A percentile compares a stretch with the other conserved stretches of the same genome.
phyloP scores from a whole-genome alignment of 2,113 vertebrate genomes.

The Xiphophorus hellerii region DNA sequence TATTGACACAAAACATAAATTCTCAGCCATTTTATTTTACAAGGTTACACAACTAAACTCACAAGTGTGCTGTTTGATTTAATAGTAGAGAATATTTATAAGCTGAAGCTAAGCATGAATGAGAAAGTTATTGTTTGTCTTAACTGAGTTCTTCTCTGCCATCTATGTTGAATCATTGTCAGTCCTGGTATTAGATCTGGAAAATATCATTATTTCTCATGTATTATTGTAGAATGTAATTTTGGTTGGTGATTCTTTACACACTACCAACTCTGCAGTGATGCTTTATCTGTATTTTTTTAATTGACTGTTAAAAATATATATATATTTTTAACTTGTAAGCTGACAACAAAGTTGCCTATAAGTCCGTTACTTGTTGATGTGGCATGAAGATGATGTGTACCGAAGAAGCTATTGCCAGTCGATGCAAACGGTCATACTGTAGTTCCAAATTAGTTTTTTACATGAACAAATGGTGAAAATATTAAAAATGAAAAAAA shows the following conservation, averaged over 20 bases:
- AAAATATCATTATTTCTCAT: background rate
- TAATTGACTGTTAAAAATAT: too few species aligned
- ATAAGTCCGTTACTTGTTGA: constrained; percentile 6
- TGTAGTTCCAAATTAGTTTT: background rate
- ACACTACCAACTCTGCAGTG: background rate
- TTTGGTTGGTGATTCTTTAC: background rate
- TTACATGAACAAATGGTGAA: background rate
- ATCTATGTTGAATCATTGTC: constrained; percentile 24
- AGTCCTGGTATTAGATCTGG: constrained; percentile 2
- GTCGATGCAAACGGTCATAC: background rate
- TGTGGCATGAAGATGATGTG: background rate
- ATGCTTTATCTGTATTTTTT: background rate
- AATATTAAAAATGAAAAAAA: background rate
- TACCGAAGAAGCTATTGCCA: background rate
- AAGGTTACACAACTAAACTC: too few species aligned
- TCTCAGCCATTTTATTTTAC: too few species aligned
- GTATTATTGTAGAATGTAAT: background rate
- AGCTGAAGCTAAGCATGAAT: constrained; percentile 4
- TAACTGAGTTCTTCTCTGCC: constrained; percentile 32
- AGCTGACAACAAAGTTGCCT: background rate
- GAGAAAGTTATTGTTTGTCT: constrained; percentile 56
- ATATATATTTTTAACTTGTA: too few species aligned
- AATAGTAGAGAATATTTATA: too few species aligned
- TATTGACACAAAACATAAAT: too few species aligned
- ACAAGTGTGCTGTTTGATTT: too few species aligned